Evolutionary conservation across 2,888 invertebrate species (phyloP).

Genomic region (Sesia bembeciformis): DNA sequence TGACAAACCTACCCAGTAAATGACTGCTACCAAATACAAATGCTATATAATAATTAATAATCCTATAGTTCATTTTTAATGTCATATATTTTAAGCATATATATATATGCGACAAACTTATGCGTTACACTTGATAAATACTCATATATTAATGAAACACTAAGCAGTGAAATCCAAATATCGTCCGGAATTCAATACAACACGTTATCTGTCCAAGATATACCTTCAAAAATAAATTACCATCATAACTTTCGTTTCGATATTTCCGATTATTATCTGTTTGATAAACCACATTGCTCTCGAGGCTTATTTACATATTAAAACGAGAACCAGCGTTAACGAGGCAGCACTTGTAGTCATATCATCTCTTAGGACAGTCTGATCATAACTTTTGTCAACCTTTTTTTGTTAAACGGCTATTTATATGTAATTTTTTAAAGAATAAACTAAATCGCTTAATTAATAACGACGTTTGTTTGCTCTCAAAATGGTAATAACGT

Average conservation of each 20-base stretch:
- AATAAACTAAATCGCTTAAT: no score
- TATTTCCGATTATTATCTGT: slow-evolving; percentile 15
- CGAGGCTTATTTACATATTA: slow-evolving; percentile 18
- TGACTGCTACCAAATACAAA: no score
- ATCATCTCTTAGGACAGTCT: background rate
- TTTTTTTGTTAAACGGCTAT: background rate
- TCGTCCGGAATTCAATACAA: slow-evolving; percentile 2
- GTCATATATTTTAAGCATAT: no score
- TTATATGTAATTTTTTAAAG: background rate
- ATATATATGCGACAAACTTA: no score
- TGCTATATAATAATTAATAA: no score
- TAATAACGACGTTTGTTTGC: no score
- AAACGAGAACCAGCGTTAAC: slow-evolving; percentile 1
- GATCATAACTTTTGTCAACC: background rate
- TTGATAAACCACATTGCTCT: slow-evolving; percentile 16
- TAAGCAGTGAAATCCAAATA: background rate
- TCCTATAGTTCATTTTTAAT: no score
- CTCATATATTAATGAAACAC: no score
- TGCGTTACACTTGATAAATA: no score
- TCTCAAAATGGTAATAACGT: background rate
- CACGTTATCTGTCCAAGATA: slow-evolving; percentile 1
- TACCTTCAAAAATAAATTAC: slow-evolving; percentile 1
- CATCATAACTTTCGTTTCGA: slow-evolving; percentile 11
- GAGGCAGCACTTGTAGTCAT: background rate
- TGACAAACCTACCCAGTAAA: no score